Evolutionary conservation across 2,113 vertebrate genomes (phyloP), one percentile per base, ranked within the genome.

Genomic region (Cyrtonyx montezumae): DNA sequence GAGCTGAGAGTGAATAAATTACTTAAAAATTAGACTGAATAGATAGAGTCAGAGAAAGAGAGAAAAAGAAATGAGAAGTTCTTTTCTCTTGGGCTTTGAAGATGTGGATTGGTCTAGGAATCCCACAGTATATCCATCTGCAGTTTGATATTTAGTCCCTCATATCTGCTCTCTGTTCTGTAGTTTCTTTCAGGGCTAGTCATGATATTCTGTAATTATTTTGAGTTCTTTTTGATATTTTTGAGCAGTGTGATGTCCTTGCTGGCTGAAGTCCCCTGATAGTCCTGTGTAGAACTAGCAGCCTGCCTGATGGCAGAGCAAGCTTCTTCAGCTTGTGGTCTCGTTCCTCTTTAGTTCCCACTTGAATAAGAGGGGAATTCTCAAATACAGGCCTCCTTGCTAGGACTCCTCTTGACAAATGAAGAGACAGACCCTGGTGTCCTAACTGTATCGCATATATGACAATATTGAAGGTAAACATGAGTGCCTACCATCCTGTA

Each of bases 11-110:
- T 2, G 7, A 90, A 95, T 84, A 79, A 90, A 92, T 91, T 83
- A 86, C 90, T 93, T 92, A 87, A 80, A 91, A 94, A 91, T 88
- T 66, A 91, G 53, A 65, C 65, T 79, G 76, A 56, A 55, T 73
- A 80, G 55, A 59, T 26, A 70, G 53, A 82, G 69, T 62, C 61
- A 87, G 43, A 55, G 37, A 70, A 90, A 51, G 37, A 77, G 74
- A 84, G 32, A 62, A 14, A 82, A 77, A 32, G 8, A 88, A 96
- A 88, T 80, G 59, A 85, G 48, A 55, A 80, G 46, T 65, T 74
- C 3, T 86, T 78, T 94, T 59, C 43, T 67, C 21, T 84, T 59
- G 75, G 55, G 46, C 45, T 84, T 28, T 87, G 74, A 58, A 91
- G 53, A n/a, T 13, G 11, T 75, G 11, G 26, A 23, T 76, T 59